Percentiles rank a stretch among this genome's conserved stretches.
These are phyloP conservation scores for Tapera naevia DNA, from an alignment of 2,797 vertebrate genomes.

Conservation along the genomic window DNA sequence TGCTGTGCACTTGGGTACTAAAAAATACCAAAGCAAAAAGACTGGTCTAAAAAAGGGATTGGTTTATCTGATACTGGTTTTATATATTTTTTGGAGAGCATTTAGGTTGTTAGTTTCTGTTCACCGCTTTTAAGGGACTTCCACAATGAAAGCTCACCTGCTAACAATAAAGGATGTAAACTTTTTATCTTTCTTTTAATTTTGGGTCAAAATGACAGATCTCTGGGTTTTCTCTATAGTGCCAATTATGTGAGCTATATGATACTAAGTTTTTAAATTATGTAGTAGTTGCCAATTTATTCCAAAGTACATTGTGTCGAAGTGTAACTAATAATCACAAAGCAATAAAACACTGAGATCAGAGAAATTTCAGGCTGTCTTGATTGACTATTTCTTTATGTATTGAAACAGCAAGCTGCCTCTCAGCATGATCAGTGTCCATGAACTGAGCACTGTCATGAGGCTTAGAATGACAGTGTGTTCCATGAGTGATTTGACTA, in stretches of 20 bases:
- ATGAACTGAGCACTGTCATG: neutral
- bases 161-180: conserved; percentile 33
- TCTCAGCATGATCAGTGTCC: neutral
- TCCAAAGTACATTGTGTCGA: neutral
- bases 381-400: neutral
- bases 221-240: conserved; percentile 6
- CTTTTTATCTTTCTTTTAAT: conserved; percentile 63
- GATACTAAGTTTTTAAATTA: conserved; percentile 50
- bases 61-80: conserved; percentile 9
- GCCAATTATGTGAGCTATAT: neutral
- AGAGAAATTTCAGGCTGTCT: neutral
- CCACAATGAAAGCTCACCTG: conserved; percentile 25
- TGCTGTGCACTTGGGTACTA: conserved; percentile 37
- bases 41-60: conserved; percentile 15
- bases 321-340: conserved; percentile 28
- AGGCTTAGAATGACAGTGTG: neutral
- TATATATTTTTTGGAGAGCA: neutral
- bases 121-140: conserved; percentile 58
- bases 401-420: neutral
- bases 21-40: conserved; percentile 19
- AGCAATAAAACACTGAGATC: conserved; percentile 61
- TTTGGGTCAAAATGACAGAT: conserved; percentile 1
- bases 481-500: neutral
- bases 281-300: conserved; percentile 39
- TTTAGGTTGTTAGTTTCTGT: conserved; percentile 11